phyloP scores from a whole-genome alignment of 2,888 invertebrate species.

The Spisula subtruncata region DNA sequence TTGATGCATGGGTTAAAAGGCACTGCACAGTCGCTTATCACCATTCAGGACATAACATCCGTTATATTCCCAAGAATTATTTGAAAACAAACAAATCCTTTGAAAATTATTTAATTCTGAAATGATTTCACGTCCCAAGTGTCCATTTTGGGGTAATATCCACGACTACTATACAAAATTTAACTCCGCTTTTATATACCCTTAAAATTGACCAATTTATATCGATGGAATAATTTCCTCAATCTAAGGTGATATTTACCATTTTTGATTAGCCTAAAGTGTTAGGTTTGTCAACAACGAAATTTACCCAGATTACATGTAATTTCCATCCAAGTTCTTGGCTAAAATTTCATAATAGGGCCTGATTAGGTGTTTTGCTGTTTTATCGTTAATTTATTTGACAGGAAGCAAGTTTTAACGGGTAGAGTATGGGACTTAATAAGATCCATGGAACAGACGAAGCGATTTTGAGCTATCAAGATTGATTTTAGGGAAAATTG shows the following conservation, averaged over 20 bases:
- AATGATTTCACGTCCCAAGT: slow-evolving; percentile 42
- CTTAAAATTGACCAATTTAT: slow-evolving; percentile 83
- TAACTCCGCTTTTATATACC: slow-evolving; percentile 77
- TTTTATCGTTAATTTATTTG: slow-evolving; percentile 83
- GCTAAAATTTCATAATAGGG: slow-evolving; percentile 83
- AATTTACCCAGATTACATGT: slow-evolving; percentile 82
- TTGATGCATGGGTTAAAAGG: neutral
- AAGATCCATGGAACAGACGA: slow-evolving; percentile 62
- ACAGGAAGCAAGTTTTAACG: slow-evolving; percentile 77
- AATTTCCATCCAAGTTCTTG: slow-evolving; percentile 79
- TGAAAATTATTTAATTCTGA: neutral
- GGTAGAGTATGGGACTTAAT: slow-evolving; percentile 73
- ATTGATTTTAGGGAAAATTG: slow-evolving; percentile 79
- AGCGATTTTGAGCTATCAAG: slow-evolving; percentile 62
- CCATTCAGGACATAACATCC: neutral
- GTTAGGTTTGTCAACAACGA: slow-evolving; percentile 83
- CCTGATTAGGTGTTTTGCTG: slow-evolving; percentile 80
- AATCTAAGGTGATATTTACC: slow-evolving; percentile 80
- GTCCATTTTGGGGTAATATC: slow-evolving; percentile 48
- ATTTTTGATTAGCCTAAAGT: slow-evolving; percentile 82
- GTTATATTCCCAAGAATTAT: neutral
- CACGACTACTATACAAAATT: slow-evolving; percentile 60
- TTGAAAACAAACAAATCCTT: neutral
- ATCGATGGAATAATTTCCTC: slow-evolving; percentile 80
- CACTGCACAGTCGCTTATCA: neutral